Base-by-base conservation (phyloP, 2,888 invertebrate species). In the Megalurothrips usitatus region DNA sequence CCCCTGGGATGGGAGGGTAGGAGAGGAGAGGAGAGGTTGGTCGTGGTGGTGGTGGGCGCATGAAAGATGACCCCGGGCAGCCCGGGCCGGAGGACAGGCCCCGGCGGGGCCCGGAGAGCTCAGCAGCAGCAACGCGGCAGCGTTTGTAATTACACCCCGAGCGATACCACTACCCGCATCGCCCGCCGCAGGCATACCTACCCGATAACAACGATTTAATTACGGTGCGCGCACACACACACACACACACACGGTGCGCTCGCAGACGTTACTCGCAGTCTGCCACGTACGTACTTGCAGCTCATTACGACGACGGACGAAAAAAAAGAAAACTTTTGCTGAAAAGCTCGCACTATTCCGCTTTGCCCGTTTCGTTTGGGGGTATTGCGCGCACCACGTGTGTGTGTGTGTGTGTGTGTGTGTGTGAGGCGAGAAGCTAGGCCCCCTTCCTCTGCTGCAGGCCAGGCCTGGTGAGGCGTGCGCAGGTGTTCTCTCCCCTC, bases 191-290 rank as follows among this genome's bases (percentile, higher is more conserved):
- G 2, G 6, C 34, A 6, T 43, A 43, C 34, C 3, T 43, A 43
- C 34, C 26, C 68, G 68, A 75, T 75, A 75, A 75, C 68, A 75
- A 75, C 68, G 26, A 26, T 75, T 75, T 75, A 75, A 75, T 75
- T 75, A 75, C 58, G 58, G 17, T 19, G 58, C 19, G 14, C 14
- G 14, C 58, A 43, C 34, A 43, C 34, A 43, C 34, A 43, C 34
- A 43, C 34, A 43, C 34, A 43, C 34, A 43, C 58, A 58, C 12
- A 58, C 58, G 17, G 52, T 52, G 52, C 23, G 68, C n/a, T n/a
- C 68, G 63, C 63, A n/a, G 49, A 9, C 49, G 49, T 43, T 43
- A 6, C 34, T 43, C 9, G 34, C 34, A 43, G 34, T 6, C 34
- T 43, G 34, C 34, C 68, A 26, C 68, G n/a, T n/a, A n/a, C n/a